These are phyloP conservation scores for Sclerodermus sp. DNA, from an alignment of 2,888 invertebrate species.

Conservation along the genomic window DNA sequence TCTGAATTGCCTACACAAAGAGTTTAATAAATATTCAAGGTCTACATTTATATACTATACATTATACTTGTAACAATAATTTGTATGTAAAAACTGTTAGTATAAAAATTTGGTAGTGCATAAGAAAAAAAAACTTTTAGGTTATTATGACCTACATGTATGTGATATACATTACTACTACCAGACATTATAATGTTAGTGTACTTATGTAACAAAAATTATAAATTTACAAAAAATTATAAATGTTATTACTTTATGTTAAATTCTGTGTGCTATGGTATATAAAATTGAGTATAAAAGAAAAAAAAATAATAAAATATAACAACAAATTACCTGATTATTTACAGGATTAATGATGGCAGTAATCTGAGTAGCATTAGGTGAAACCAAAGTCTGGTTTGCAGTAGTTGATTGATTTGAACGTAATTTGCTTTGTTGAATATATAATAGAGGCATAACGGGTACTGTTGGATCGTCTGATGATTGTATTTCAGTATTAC, in stretches of 20 bases:
- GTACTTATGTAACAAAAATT: not conserved
- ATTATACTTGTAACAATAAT: not conserved
- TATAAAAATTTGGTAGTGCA: not conserved
- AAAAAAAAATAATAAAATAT: not conserved
- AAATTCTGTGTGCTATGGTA: no score
- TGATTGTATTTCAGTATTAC: slow-evolving; percentile 28
- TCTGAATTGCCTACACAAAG: slow-evolving; percentile 22
- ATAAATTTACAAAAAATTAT: not conserved
- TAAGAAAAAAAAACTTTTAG: slow-evolving; percentile 10
- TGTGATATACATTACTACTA: slow-evolving; percentile 7
- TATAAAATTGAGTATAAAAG: not conserved
- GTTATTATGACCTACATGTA: slow-evolving; percentile 21
- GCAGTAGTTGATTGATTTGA: slow-evolving; percentile 35
- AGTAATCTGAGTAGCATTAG: slow-evolving; percentile 42
- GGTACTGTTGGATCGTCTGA: slow-evolving; percentile 36
- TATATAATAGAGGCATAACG: slow-evolving; percentile 51
- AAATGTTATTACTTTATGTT: not conserved
- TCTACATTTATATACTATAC: no score
- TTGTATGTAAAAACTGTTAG: not conserved
- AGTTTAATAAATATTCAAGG: slow-evolving; percentile 16
- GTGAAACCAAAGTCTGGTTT: slow-evolving; percentile 42
- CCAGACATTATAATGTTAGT: no score
- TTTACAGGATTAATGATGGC: slow-evolving; percentile 49
- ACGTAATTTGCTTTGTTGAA: slow-evolving; percentile 48
- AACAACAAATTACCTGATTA: slow-evolving; percentile 38